These are phyloP conservation scores for Lasioglossum albipes DNA, from an alignment of 1,140 invertebrate species.

Conservation along the genomic window DNA sequence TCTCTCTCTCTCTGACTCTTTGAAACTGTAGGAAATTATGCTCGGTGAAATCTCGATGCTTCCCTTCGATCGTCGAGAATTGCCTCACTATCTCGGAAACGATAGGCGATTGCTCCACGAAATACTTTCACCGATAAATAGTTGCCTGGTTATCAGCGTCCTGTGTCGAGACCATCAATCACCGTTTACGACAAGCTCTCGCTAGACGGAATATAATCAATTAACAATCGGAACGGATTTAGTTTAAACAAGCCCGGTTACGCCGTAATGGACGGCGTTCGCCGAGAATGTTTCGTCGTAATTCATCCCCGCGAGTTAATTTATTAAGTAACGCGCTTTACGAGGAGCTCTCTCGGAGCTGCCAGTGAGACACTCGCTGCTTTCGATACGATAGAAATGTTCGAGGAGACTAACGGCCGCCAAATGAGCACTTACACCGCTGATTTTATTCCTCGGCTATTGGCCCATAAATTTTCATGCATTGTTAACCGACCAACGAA, in stretches of 20 bases:
- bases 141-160: background rate
- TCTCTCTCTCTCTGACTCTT: background rate
- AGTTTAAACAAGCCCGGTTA: background rate
- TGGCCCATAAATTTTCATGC: slow-evolving; percentile 44
- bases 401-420: background rate
- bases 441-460: slow-evolving; percentile 30
- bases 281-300: background rate
- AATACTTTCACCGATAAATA: slow-evolving; percentile 12
- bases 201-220: background rate
- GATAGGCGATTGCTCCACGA: background rate
- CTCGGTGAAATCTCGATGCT: background rate
- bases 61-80: background rate
- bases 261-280: background rate
- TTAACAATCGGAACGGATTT: background rate
- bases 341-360: too few relatives aligned
- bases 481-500: slow-evolving; percentile 18
- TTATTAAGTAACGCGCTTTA: slow-evolving; percentile 15
- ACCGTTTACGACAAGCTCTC: background rate
- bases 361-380: background rate
- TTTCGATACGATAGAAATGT: slow-evolving; percentile 21
- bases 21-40: background rate
- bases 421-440: background rate
- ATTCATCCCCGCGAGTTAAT: slow-evolving; percentile 2
- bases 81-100: background rate
- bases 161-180: background rate